Evolutionary conservation across 2,888 invertebrate genomes (phyloP), one percentile per base, ranked within the genome.

Genomic region (Noctua pronuba): DNA sequence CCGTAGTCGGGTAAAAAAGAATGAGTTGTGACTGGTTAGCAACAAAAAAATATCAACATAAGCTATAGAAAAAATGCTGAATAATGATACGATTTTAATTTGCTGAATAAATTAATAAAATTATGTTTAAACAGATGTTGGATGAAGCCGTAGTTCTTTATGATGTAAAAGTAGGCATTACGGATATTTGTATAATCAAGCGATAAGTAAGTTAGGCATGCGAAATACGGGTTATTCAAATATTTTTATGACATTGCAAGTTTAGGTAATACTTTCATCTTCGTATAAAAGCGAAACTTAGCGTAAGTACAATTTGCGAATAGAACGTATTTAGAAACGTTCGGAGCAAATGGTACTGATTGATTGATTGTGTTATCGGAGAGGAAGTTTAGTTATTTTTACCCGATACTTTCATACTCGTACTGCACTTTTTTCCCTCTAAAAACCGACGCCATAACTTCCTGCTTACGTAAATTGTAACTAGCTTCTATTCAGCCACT

Each of bases 111-210:
- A 60, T 67, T 1, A 71, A 73, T 84, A 64, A 52, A 72, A 21
- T 60, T 55, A 64, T 73, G 41, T 85, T 71, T 62, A 55, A 21
- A 73, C 84, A 85, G 73, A 67, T 84, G 78, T 70, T 38, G 46
- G 38, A 64, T 62, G 10, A 69, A 52, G 21, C 16, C 4, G 41
- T 38, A 55, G 21, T 5, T n/a, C n/a, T n/a, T n/a, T 49, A 65
- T 24, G n/a, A 18, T 52, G 68, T 64, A 18, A 52, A 71, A 71
- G 16, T 41, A 77, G 44, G 31, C 55, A 41, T 49, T 24, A 67
- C 31, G 8, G 16, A 55, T 83, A 72, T 79, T 83, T 65, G 28
- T 35, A 44, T 73, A 78, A 18, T 28, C 38, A 44, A 72, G 21
- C 68, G 1, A 67, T 74, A 66, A 21, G 35, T 70, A 66, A 11